Base-by-base conservation (phyloP, 53 echinoderm and acorn worm genomes). In the Echinometra lucunter region DNA sequence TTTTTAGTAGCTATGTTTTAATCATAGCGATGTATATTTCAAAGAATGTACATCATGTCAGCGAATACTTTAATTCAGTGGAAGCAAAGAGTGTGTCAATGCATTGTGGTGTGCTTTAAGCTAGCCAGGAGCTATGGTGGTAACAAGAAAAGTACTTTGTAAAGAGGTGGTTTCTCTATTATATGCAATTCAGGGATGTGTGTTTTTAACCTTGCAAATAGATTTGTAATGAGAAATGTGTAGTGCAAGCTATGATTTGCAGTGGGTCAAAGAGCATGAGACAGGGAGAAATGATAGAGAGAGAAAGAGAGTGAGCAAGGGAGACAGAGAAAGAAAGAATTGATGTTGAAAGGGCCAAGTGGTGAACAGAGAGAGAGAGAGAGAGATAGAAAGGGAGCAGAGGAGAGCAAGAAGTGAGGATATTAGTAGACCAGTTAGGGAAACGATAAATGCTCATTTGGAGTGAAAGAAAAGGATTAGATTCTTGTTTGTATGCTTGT, bases 131-230 rank as follows among this genome's bases (percentile, higher is more conserved):
- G 78, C 78, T 78, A 78, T 19, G 23, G 6, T 38, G 38, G 38
- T 78, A 34, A 35, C 15, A 35, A 78, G 78, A 38, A 78, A 78
- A 78, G 78, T 78, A 78, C 78, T 78, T n/a, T 40, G 78, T 16
- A 19, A 40, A 42, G 40, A 75, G 75, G 75, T 38, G 38, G 40
- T 16, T 18, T 38, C 38, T 38, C n/a, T n/a, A n/a, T 75, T 75
- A 37, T 74, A 74, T 75, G 37, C 75, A 75, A 75, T 75, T 28
- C 67, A 67, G 67, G 67, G 67, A 67, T 67, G 67, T 67, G 7
- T 67, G 0, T 69, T 69, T 69, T 42, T 42, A 40, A 42, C 42
- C 38, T 42, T 78, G 42, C 78, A 78, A 32, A 34, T 32, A 30
- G 32, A 69, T 38, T 15, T 15, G 42, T 40, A 42, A 78, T 38